A percentile compares a stretch with the other conserved stretches of the same genome.
Conservation (phyloP, 2,888 invertebrate species). For the Tinea trinotella region DNA sequence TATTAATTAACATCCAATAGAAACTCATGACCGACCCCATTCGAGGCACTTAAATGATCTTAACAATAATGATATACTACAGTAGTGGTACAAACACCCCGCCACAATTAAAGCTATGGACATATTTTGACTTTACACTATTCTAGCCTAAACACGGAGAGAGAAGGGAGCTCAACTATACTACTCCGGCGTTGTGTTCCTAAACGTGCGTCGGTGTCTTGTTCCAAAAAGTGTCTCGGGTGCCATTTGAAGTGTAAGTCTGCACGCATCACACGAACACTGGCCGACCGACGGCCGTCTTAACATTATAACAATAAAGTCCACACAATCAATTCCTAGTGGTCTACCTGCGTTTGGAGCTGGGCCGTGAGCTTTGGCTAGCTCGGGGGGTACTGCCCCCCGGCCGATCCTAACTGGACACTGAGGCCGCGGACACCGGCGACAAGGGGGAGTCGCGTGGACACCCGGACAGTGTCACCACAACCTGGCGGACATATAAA, state of each 20-base stretch:
- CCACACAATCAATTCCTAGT: constrained; percentile 3
- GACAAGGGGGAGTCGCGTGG: constrained; percentile 89
- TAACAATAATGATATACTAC: constrained; percentile 61
- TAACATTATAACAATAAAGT: not conserved
- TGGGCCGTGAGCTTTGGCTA: not conserved
- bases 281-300: not conserved
- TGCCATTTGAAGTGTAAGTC: not conserved
- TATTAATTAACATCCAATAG: not conserved
- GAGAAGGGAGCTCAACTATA: constrained; percentile 40
- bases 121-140: constrained; percentile 53
- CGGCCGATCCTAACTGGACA: constrained; percentile 88
- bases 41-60: constrained; percentile 47
- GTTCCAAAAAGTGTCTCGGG: constrained; percentile 45
- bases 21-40: not conserved
- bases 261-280: not conserved
- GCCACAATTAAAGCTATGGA: constrained; percentile 69
- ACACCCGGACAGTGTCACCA: constrained; percentile 92
- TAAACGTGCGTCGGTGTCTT: constrained; percentile 49
- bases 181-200: constrained; percentile 34
- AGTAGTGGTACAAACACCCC: constrained; percentile 6
- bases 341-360: constrained; percentile 50
- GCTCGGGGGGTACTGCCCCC: constrained; percentile 58
- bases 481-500: constrained; percentile 50
- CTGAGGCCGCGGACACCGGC: constrained; percentile 90
- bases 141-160: constrained; percentile 65